Conservation (phyloP, 2,888 invertebrate species). For the Rhogogaster chlorosoma region DNA sequence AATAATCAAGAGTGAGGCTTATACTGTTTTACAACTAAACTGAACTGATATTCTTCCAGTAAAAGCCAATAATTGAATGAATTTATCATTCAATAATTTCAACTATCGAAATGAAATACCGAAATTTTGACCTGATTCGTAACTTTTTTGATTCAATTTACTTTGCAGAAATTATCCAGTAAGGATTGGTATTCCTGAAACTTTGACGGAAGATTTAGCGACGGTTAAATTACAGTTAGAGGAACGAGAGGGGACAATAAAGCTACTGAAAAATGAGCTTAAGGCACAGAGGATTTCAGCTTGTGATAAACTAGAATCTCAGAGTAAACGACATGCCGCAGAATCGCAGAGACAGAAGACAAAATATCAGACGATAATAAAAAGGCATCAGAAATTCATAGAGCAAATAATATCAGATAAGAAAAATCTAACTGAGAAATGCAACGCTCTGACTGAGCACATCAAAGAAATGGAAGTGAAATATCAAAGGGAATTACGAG, state of each 20-base stretch:
- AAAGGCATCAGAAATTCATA: constrained; percentile 90
- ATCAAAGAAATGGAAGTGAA: constrained; percentile 84
- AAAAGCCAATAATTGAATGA: background rate
- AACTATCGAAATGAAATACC: background rate
- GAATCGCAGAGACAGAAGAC: constrained; percentile 82
- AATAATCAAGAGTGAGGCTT: constrained; percentile 34
- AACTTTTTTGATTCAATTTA: background rate
- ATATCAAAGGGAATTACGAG: constrained; percentile 83
- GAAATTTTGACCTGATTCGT: background rate
- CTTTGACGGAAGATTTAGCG: constrained; percentile 67
- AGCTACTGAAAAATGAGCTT: constrained; percentile 69
- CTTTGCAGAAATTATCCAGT: constrained; percentile 6
- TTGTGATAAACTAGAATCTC: constrained; percentile 76
- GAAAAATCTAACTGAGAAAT: constrained; percentile 87
- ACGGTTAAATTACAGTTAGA: constrained; percentile 68
- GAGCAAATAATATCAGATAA: constrained; percentile 90
- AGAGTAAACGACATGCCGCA: constrained; percentile 76
- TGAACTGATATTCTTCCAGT: background rate
- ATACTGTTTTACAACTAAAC: background rate
- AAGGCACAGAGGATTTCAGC: constrained; percentile 76
- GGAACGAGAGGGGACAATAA: constrained; percentile 69
- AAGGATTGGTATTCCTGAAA: constrained; percentile 15
- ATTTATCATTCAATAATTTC: background rate
- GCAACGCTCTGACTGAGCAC: constrained; percentile 84
- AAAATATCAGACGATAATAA: constrained; percentile 87